Percentiles rank a stretch among this genome's conserved stretches.
Evolutionary conservation across 2,888 invertebrate species (phyloP).

Genomic region (Parapristionchus giblindavisi): DNA sequence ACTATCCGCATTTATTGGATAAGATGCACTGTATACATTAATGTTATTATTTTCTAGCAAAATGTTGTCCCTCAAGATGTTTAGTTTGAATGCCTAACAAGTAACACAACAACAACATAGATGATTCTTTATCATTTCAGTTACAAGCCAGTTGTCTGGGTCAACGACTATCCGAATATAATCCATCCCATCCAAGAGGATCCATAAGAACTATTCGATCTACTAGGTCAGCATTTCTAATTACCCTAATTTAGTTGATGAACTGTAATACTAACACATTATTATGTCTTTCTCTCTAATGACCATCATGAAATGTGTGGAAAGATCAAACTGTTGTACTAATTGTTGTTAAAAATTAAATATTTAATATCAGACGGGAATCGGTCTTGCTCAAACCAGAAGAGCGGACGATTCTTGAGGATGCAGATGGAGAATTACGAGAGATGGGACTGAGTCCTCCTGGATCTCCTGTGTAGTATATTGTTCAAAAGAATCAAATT

Average conservation of each 20-base stretch:
- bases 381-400: background rate
- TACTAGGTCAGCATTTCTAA: conserved; percentile 1
- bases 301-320: too few relatives aligned
- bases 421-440: conserved; percentile 4
- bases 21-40: background rate
- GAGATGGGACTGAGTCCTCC: too few relatives aligned
- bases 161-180: conserved; percentile 44
- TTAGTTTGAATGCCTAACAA: background rate
- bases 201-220: conserved; percentile 51
- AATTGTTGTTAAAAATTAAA: too few relatives aligned
- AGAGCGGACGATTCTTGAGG: conserved; percentile 29
- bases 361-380: conserved; percentile 13
- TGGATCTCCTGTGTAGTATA: too few relatives aligned
- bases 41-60: background rate
- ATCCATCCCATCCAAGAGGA: conserved; percentile 44
- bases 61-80: background rate
- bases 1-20: background rate
- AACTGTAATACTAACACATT: too few relatives aligned
- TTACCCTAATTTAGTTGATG: too few relatives aligned
- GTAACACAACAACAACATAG: background rate
- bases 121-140: conserved; percentile 41
- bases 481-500: too few relatives aligned
- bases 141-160: conserved; percentile 53
- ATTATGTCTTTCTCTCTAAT: too few relatives aligned
- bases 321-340: too few relatives aligned